phyloP scores from a whole-genome alignment of 2,797 vertebrate species.

The Peromyscus eremicus region DNA sequence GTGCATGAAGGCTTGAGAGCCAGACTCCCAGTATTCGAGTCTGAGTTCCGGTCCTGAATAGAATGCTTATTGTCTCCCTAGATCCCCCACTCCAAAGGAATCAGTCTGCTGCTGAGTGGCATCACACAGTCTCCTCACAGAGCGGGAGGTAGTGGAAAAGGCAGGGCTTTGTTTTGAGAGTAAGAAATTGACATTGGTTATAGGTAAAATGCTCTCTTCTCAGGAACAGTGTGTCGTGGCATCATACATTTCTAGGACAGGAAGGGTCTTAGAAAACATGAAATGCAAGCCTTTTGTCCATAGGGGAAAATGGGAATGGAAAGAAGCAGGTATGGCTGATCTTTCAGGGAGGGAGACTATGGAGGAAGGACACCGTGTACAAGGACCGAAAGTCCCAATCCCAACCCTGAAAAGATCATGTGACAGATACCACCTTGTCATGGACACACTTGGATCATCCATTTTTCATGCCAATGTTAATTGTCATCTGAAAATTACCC shows the following conservation, averaged over 20 bases:
- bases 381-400: background rate
- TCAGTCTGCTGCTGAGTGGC: background rate
- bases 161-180: slow-evolving; percentile 27
- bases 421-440: background rate
- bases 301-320: background rate
- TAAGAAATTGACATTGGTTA: background rate
- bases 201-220: background rate
- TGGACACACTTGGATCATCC: background rate
- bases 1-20: background rate
- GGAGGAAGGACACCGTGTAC: background rate
- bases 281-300: background rate
- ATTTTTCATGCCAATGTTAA: background rate
- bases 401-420: background rate
- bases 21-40: slow-evolving; percentile 1
- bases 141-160: background rate
- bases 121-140: background rate
- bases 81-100: background rate
- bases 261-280: background rate
- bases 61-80: background rate
- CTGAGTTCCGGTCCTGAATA: slow-evolving; percentile 39
- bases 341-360: slow-evolving; percentile 27
- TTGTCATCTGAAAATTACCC: background rate
- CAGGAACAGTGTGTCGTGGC: background rate
- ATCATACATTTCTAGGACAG: background rate
- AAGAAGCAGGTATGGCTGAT: background rate